Evolutionary conservation across 2,797 vertebrate species (phyloP), one percentile per base, ranked within the genome.

Genomic region (Phrynocephalus vlangalii): DNA sequence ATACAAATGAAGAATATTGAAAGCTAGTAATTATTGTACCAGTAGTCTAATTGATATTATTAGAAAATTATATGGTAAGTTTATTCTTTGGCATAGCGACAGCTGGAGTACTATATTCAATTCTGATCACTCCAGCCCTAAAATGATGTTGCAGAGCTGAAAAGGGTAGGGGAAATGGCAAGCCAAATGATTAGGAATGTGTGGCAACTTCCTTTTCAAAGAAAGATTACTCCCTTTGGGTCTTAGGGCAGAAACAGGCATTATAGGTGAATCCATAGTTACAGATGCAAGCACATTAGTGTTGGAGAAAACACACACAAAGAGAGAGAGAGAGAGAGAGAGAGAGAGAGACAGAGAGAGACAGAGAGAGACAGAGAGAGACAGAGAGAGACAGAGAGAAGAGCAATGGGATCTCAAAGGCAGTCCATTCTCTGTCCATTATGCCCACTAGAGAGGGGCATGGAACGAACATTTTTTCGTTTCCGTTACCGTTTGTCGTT

Each of bases 11-110:
- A 80, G 67, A 68, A 48, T 30, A 75, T 52, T 73, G 68, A 73
- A 81, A 86, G 28, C 50, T 13, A 86, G 28, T 30, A 86, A 79
- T 86, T 86, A 81, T 63, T 50, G 18, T 72, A 86, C 52, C 68
- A 81, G 52, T 38, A 81, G 26, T 80, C 60, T 77, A 77, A 85
- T 13, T 77, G 60, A 85, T 77, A 85, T 85, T 78, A 85, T 16
- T 5, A 66, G 24, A 60, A 26, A 75, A 18, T 75, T 44, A 73
- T 28, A 75, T 28, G 38, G 30, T 48, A 28, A 4, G 11, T 66
- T 81, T 6, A 38, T 44, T 75, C 13, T 84, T 60, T 20, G 20
- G 38, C 11, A 7, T 26, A n/a, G 20, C 44, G 44, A 50, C 28
- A 71, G 18, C 56, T 44, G 70, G 30, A 71, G 70, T 83, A 52